A percentile compares a stretch with the other conserved stretches of the same genome.
These are phyloP conservation scores for Antennarius striatus DNA, from an alignment of 2,113 vertebrate genomes.

Conservation along the genomic window DNA sequence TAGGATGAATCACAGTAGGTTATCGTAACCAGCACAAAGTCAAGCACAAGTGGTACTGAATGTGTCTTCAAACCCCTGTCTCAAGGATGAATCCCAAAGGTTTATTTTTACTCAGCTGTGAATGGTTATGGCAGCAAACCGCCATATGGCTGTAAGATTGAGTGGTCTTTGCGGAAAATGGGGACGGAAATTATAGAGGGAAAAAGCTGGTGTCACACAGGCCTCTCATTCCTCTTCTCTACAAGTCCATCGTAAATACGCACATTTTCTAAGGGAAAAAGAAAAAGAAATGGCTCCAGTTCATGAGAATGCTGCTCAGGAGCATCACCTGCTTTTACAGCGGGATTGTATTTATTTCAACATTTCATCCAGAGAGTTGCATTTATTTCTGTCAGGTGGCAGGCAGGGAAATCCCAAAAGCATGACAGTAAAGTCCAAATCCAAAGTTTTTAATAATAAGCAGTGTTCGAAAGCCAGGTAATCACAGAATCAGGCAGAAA, in stretches of 20 bases:
- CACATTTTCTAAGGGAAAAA: slow-evolving; percentile 35
- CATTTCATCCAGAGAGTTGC: too few species aligned
- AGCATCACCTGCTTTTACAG: slow-evolving; percentile 51
- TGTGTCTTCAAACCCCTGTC: slow-evolving; percentile 63
- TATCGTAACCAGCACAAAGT: slow-evolving; percentile 74
- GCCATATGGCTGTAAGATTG: slow-evolving; percentile 74
- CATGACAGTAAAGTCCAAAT: too few species aligned
- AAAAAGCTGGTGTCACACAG: slow-evolving; percentile 70
- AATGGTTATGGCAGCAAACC: slow-evolving; percentile 77
- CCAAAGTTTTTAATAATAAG: too few species aligned
- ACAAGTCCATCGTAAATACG: slow-evolving; percentile 69
- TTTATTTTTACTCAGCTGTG: slow-evolving; percentile 78
- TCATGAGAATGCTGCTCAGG: slow-evolving; percentile 34
- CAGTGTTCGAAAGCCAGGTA: too few species aligned
- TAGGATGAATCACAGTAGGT: slow-evolving; percentile 74
- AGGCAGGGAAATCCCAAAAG: too few species aligned
- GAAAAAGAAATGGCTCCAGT: slow-evolving; percentile 31
- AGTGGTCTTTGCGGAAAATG: slow-evolving; percentile 79
- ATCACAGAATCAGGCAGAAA: too few species aligned
- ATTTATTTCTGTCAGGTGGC: too few species aligned
- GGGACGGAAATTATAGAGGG: slow-evolving; percentile 75
- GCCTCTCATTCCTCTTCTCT: slow-evolving; percentile 66
- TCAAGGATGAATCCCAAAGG: slow-evolving; percentile 67
- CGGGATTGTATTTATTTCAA: too few species aligned
- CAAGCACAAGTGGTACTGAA: slow-evolving; percentile 36